Evolutionary conservation across 2,888 invertebrate genomes (phyloP).

Genomic region (Coremacera marginata): DNA sequence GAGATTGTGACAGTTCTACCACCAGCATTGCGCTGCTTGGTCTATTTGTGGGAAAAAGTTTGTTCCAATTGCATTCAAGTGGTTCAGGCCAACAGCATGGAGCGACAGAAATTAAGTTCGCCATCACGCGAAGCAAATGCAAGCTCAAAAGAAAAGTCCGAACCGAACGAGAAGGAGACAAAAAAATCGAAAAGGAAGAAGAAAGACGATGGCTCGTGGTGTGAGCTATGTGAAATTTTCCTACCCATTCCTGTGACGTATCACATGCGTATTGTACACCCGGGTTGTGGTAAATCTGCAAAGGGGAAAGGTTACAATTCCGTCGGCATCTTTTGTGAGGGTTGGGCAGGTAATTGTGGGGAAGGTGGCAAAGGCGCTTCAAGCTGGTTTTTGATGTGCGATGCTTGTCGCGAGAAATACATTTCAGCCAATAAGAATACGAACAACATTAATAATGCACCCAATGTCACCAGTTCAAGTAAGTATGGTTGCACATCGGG

Average conservation of each 20-base stretch:
- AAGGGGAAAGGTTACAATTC: constrained; percentile 93
- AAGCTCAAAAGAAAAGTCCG: constrained; percentile 37
- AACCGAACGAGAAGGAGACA: constrained; percentile 60
- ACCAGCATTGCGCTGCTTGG: constrained; percentile 87
- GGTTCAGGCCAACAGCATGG: constrained; percentile 67
- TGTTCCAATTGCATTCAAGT: constrained; percentile 77
- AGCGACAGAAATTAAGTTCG: constrained; percentile 60
- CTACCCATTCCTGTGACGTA: constrained; percentile 85
- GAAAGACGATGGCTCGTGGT: constrained; percentile 71
- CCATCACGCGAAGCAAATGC: constrained; percentile 52
- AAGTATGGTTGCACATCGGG: constrained; percentile 13
- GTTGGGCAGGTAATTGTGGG: constrained; percentile 91
- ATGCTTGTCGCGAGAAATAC: constrained; percentile 86
- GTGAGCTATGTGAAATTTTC: constrained; percentile 88
- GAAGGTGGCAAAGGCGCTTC: constrained; percentile 84
- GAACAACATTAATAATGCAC: constrained; percentile 64
- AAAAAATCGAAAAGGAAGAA: constrained; percentile 66
- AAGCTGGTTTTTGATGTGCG: constrained; percentile 94
- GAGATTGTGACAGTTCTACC: constrained; percentile 81
- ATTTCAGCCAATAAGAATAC: constrained; percentile 65
- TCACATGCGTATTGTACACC: constrained; percentile 91
- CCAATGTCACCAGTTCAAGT: constrained; percentile 59
- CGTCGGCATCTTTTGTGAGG: constrained; percentile 86
- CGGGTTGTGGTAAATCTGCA: constrained; percentile 90
- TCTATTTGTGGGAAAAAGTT: constrained; percentile 91